A percentile compares a stretch with the other conserved stretches of the same genome.
These are phyloP conservation scores for Drosophila stalkeri DNA, from an alignment of 2,888 invertebrate species.

Conservation along the genomic window DNA sequence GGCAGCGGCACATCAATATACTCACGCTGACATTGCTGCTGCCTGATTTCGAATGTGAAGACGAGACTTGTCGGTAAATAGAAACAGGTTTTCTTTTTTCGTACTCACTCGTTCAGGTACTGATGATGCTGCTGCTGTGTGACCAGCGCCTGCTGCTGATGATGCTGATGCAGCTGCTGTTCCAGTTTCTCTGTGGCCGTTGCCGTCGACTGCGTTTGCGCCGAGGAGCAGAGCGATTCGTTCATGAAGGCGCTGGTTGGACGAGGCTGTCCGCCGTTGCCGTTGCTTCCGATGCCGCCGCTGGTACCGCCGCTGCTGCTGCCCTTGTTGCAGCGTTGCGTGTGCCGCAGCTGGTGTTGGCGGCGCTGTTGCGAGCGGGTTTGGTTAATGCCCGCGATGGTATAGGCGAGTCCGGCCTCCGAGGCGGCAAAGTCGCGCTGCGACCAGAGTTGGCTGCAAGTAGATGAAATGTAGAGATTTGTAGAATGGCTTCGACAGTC, in stretches of 20 bases:
- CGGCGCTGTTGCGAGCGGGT: slow-evolving; percentile 69
- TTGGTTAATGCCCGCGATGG: slow-evolving; percentile 82
- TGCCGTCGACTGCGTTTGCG: slow-evolving; percentile 82
- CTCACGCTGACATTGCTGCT: slow-evolving; percentile 83
- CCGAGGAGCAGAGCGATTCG: slow-evolving; percentile 82
- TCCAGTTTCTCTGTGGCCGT: slow-evolving; percentile 81
- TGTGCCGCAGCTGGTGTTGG: slow-evolving; percentile 70
- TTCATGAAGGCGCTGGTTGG: slow-evolving; percentile 73
- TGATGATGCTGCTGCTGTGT: slow-evolving; percentile 74
- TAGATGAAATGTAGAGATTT: slow-evolving; percentile 6
- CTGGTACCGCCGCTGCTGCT: slow-evolving; percentile 54
- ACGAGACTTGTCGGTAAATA: neutral
- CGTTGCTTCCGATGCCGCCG: slow-evolving; percentile 44
- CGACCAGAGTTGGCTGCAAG: slow-evolving; percentile 78
- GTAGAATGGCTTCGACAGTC: slow-evolving; percentile 20
- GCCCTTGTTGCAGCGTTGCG: slow-evolving; percentile 69
- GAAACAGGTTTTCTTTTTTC: slow-evolving; percentile 12
- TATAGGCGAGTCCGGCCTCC: slow-evolving; percentile 84
- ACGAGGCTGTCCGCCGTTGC: slow-evolving; percentile 41
- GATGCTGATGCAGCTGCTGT: slow-evolving; percentile 74
- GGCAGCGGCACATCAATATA: slow-evolving; percentile 85
- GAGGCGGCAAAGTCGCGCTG: slow-evolving; percentile 83
- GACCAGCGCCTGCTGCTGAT: slow-evolving; percentile 72
- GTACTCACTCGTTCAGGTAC: slow-evolving; percentile 72
- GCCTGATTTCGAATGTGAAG: neutral